These are phyloP conservation scores for Lacerta viridis DNA, from an alignment of 2,797 vertebrate genomes.

Conservation along the genomic window DNA sequence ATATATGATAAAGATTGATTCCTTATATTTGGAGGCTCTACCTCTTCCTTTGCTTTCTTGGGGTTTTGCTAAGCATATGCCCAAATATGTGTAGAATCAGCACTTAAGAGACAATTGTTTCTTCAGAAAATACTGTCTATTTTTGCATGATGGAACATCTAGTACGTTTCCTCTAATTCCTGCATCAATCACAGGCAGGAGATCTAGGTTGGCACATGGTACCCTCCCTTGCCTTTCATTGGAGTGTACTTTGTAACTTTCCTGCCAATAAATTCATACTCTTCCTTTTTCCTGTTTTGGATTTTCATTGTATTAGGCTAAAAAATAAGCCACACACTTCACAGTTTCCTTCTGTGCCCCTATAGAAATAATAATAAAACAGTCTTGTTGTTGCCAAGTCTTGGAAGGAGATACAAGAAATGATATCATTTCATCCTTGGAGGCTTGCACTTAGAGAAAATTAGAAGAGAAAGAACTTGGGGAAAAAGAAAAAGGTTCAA, in stretches of 20 bases:
- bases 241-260: slow-evolving; percentile 64
- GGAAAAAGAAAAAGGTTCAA: not conserved
- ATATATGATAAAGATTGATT: too few species aligned
- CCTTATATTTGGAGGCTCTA: too few species aligned
- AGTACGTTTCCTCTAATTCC: slow-evolving; percentile 54
- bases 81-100: too few species aligned
- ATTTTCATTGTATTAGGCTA: slow-evolving; percentile 62
- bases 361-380: slow-evolving; percentile 1
- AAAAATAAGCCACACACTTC: slow-evolving; percentile 46
- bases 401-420: slow-evolving; percentile 42
- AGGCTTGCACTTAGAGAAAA: slow-evolving; percentile 2
- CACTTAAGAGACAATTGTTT: too few species aligned
- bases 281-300: slow-evolving; percentile 70
- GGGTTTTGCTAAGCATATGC: too few species aligned
- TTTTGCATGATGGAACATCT: slow-evolving; percentile 1
- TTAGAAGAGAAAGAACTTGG: not conserved
- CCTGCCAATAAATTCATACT: slow-evolving; percentile 67
- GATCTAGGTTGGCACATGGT: slow-evolving; percentile 52
- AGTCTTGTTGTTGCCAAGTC: slow-evolving; percentile 24
- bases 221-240: slow-evolving; percentile 59
- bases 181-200: slow-evolving; percentile 50
- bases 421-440: slow-evolving; percentile 28
- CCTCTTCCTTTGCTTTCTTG: too few species aligned
- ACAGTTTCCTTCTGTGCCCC: slow-evolving; percentile 13
- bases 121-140: not conserved